Evolutionary conservation across 1,140 invertebrate genomes (phyloP), one percentile per base, ranked within the genome.

Genomic region (Magallana angulata): DNA sequence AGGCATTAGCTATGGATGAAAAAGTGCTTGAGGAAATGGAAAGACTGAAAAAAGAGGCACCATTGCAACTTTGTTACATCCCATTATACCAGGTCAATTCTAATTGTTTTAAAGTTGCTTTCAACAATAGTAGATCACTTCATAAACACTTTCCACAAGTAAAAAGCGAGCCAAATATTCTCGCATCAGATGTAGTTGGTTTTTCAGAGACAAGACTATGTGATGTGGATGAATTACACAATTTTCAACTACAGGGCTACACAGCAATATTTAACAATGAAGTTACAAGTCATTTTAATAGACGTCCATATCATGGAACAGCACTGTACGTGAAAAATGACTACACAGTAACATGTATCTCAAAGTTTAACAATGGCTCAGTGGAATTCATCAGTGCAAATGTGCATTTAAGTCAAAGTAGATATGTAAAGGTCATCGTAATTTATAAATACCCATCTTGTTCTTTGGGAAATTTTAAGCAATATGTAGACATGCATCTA

Each of bases 191-290:
- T 83, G 60, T 87, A 16, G 56, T 87, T 71, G 86, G 86, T 60
- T 76, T 86, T 76, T 57, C 64, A 76, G 86, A 87, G 71, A 76
- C 86, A 24, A 87, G 86, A 84, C 57, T 87, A 57, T 30, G 16
- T 18, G 7, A 24, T 24, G 18, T n/a, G 16, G 86, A 87, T 81
- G 76, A 80, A 80, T 36, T 36, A 36, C 11, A 64, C 16, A 64
- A 64, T 64, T 64, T 64, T n/a, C 16, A n/a, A 18, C 16, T 64
- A 64, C 16, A 64, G 7, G 60, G 60, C 18, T 64, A 64, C 60
- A n/a, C 18, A 18, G 18, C 4, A n/a, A n/a, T 64, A 18, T 64
- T 64, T 64, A 64, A 64, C 18, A 6, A 64, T 64, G 60, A 64
- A 16, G 57, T 14, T 68, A 56, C 14, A 60, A 76, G 8, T 56